Evolutionary conservation across 1,140 invertebrate species (phyloP).

Genomic region (Halesus radiatus): DNA sequence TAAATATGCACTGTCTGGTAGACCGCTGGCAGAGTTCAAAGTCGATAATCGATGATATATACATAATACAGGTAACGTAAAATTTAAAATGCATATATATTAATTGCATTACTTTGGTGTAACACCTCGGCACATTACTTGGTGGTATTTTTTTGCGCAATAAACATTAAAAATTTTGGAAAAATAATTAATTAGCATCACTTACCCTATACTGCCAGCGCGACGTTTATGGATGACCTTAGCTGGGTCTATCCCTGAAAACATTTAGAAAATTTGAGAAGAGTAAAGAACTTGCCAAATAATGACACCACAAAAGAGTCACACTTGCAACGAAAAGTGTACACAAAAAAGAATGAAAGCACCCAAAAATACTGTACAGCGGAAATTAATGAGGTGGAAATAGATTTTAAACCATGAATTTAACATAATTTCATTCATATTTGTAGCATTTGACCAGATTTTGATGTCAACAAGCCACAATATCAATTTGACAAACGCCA

Average conservation of each 20-base stretch:
- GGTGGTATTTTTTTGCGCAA: too few species aligned
- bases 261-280: slow-evolving; percentile 41
- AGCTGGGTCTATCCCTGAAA: slow-evolving; percentile 70
- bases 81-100: too few species aligned
- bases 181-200: slow-evolving; percentile 20
- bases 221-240: slow-evolving; percentile 71
- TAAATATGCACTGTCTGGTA: too few species aligned
- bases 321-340: background rate
- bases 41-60: too few species aligned
- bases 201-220: slow-evolving; percentile 71
- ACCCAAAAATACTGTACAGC: background rate
- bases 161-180: background rate
- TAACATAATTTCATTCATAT: slow-evolving; percentile 6
- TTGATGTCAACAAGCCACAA: slow-evolving; percentile 43
- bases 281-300: background rate
- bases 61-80: too few species aligned
- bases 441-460: background rate
- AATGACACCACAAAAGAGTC: slow-evolving; percentile 19
- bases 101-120: too few species aligned
- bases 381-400: background rate
- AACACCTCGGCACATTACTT: too few species aligned
- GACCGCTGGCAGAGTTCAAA: too few species aligned
- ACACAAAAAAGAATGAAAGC: background rate
- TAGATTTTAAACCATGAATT: background rate
- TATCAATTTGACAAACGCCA: slow-evolving; percentile 53